Evolutionary conservation across 1,140 invertebrate genomes (phyloP).

Genomic region (Phortica variegata): DNA sequence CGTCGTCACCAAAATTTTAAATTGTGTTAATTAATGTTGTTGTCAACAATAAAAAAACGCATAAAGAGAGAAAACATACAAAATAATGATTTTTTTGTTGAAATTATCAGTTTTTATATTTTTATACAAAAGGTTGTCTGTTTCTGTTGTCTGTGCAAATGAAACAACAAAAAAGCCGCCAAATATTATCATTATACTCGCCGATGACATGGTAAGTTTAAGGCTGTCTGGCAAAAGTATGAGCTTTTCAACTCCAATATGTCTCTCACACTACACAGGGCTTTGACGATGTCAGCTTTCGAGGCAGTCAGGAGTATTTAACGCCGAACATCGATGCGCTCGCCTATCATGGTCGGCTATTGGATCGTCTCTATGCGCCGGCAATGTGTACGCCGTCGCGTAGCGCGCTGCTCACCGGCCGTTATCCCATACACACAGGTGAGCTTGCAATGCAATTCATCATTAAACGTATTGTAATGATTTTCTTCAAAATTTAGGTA

Average conservation of each 20-base stretch:
- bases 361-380: constrained; percentile 74
- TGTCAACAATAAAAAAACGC: neutral
- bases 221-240: neutral
- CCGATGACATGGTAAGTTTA: constrained; percentile 63
- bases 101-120: constrained; percentile 34
- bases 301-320: constrained; percentile 79
- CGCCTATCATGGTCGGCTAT: constrained; percentile 74
- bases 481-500: constrained; percentile 61
- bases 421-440: constrained; percentile 80
- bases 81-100: constrained; percentile 3
- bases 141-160: constrained; percentile 12
- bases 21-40: neutral
- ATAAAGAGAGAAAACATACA: neutral
- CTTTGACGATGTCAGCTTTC: constrained; percentile 88
- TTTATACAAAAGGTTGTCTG: constrained; percentile 15
- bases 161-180: constrained; percentile 44
- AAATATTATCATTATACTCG: constrained; percentile 63
- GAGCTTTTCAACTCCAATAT: constrained; percentile 10
- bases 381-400: constrained; percentile 79
- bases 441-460: constrained; percentile 11
- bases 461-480: neutral
- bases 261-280: constrained; percentile 61
- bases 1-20: neutral
- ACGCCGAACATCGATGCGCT: constrained; percentile 84
- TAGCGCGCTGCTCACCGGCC: constrained; percentile 76